Evolutionary conservation across 2,113 vertebrate species (phyloP).

Genomic region (Myiagra hebetior): DNA sequence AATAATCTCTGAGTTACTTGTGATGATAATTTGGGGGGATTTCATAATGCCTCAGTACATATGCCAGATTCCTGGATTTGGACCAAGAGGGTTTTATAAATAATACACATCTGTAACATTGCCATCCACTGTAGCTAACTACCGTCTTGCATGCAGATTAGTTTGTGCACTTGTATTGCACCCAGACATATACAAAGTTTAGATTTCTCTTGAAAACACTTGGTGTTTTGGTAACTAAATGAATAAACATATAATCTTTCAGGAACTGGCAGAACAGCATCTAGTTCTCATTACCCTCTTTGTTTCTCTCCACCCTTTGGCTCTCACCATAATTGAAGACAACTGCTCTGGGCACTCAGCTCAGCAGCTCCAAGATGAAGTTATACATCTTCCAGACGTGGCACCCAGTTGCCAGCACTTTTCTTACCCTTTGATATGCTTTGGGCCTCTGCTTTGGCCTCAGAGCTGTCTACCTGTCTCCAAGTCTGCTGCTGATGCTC

Average conservation of each 20-base stretch:
- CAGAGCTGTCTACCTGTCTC: neutral
- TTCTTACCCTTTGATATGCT: neutral
- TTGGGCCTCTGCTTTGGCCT: neutral
- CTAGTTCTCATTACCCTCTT: slow-evolving; percentile 24
- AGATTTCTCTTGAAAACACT: slow-evolving; percentile 14
- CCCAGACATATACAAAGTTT: slow-evolving; percentile 35
- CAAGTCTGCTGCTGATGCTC: neutral
- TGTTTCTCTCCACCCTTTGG: slow-evolving; percentile 12
- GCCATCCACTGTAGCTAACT: neutral
- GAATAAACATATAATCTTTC: slow-evolving; percentile 51
- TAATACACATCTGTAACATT: neutral
- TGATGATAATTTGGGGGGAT: neutral
- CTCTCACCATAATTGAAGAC: slow-evolving; percentile 55
- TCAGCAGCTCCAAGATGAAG: slow-evolving; percentile 39
- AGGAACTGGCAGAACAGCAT: slow-evolving; percentile 40
- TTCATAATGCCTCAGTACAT: neutral
- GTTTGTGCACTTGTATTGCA: slow-evolving; percentile 9
- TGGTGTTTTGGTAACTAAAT: slow-evolving; percentile 16
- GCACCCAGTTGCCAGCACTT: neutral
- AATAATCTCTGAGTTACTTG: neutral
- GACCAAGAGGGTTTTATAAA: neutral
- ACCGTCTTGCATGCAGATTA: neutral
- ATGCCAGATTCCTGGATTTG: neutral
- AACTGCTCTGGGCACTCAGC: slow-evolving; percentile 48
- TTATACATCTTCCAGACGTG: slow-evolving; percentile 4